Base-by-base conservation (phyloP, 2,888 invertebrate species). In the Phyllotreta striolata region DNA sequence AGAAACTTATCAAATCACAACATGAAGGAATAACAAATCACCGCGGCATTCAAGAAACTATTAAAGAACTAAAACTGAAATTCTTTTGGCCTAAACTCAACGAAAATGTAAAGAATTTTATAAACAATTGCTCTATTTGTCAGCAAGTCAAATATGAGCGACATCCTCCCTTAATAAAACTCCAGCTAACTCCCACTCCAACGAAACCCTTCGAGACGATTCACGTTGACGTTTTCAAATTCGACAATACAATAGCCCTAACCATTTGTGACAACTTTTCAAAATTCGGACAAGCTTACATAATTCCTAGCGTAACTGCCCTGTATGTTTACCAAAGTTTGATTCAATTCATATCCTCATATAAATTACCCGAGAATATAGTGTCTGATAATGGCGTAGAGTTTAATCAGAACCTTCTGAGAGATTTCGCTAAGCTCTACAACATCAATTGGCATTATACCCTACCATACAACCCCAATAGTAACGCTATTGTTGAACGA, bases 41-140 rank as follows among this genome's bases (percentile, higher is more conserved):
- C 47, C n/a, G 69, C 55, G 69, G 69, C 1, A 66, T 70, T 24
- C 37, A 51, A 9, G 69, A 68, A 60, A 68, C 64, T 3, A 46
- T 58, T n/a, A 43, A 10, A 24, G 41, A 62, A 34, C 9, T 70
- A 8, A 62, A 62, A 58, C n/a, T 57, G 38, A 47, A 59, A 41
- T 68, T 54, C 51, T 70, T 64, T 55, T 70, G 69, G 63, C 58
- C 66, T 5, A 44, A 44, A 10, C 14, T 44, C 10, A 44, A 14
- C 46, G 12, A 44, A 44, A 14, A 44, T 7, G 46, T 44, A 10
- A 44, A 44, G 12, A 10, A 10, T 1, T 44, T 44, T 7, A 44
- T 44, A 10, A 44, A 44, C 4, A 44, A 44, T 12, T 44, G 12
- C 12, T 8, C 41, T 6, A 24, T 24, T 24, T 24, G 24, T 4